Evolutionary conservation across 92 coral and sea anemone genomes (phyloP), one percentile per base, ranked within the genome.

Genomic region (Pocillopora grandis): DNA sequence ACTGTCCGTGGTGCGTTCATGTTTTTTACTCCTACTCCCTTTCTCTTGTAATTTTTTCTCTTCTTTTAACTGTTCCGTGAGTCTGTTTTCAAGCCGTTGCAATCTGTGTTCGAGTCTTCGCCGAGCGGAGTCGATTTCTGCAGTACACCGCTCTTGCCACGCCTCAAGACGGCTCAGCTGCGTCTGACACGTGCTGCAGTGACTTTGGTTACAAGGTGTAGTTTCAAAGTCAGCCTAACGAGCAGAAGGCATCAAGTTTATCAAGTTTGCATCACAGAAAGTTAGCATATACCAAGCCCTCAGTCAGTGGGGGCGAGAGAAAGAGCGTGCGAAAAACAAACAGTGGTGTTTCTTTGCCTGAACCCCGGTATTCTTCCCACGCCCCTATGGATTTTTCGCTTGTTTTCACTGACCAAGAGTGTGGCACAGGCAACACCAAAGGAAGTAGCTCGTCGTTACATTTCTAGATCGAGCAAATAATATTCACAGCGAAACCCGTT

Each of bases 101-200:
- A 96, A 88, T 63, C 94, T 90, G 87, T 93, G 94, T 57, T 94
- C 96, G 55, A 96, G 95, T 70, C 92, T 88, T 55, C 98, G 98
- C 58, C 98, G 86, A 48, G 99, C 90, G 36, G 95, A 92, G 89
- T 96, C 99, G 75, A 96, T 95, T 62, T 96, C 99, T 17, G 95
- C 90, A 49, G 91, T 93, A 56, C 99, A 96, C 23, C 95, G 94
- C 65, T 96, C 99, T 83, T 96, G 99, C 78, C 95, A 82, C 27
- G 99, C 99, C 78, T 96, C 99, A 10, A 96, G 79, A n/a, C 92
- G 84, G 36, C 88, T 80, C n/a, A 96, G 94, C 16, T 95, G 89
- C 55, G 88, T 78, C 68, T 89, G 84, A 76, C 98, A 94, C 52
- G 95, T 89, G 71, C 75, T 71, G 37, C 91, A 87, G 59, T 89